These are phyloP conservation scores for Ischnus inquisitorius DNA, from an alignment of 2,888 invertebrate genomes.

Conservation along the genomic window DNA sequence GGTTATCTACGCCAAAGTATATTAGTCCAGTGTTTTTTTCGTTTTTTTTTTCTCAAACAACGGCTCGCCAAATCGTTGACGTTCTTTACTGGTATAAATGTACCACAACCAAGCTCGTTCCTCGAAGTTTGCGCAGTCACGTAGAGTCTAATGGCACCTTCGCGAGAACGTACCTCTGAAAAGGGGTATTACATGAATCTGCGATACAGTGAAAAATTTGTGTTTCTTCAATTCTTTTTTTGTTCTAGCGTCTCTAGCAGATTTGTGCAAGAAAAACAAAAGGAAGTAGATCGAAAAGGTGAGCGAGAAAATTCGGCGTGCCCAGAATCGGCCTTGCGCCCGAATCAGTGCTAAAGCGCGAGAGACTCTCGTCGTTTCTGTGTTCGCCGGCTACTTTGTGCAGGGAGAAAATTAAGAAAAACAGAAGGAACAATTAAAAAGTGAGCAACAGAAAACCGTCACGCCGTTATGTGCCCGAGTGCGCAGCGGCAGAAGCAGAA, in stretches of 20 bases:
- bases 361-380: background rate
- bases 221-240: background rate
- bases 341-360: no score
- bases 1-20: conserved; percentile 51
- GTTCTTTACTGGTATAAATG: conserved; percentile 44
- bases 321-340: background rate
- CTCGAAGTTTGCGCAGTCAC: conserved; percentile 45
- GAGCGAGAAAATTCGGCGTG: background rate
- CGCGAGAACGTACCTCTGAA: conserved; percentile 60
- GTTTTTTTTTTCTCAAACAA: conserved; percentile 15
- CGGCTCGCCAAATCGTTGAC: conserved; percentile 15
- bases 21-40: conserved; percentile 17
- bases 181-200: conserved; percentile 59
- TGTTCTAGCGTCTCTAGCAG: conserved; percentile 15
- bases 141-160: conserved; percentile 56
- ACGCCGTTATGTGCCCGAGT: background rate
- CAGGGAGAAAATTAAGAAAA: background rate
- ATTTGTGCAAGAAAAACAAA: background rate
- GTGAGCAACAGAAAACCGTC: background rate
- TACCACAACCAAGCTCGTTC: conserved; percentile 48
- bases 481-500: conserved; percentile 39
- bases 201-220: conserved; percentile 32
- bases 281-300: conserved; percentile 26
- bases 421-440: background rate
- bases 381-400: background rate